Conservation (phyloP, 2,888 invertebrate genomes). For the Tetranychus truncatus region DNA sequence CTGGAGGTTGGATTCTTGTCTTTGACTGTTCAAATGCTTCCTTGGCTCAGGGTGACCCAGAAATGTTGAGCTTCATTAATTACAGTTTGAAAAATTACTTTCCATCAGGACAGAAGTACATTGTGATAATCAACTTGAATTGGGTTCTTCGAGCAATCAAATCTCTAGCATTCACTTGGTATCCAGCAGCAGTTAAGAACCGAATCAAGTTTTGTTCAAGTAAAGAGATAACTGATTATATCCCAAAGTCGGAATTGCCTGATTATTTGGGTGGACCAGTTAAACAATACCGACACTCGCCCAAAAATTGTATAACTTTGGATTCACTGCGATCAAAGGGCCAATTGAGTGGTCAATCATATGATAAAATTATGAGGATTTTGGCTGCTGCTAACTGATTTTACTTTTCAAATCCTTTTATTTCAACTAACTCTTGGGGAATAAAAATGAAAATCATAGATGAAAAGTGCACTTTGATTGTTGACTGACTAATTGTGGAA, state of each 20-base stretch:
- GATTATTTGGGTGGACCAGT: slow-evolving; percentile 4
- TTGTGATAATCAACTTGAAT: background rate
- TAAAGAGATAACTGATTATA: background rate
- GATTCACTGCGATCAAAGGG: background rate
- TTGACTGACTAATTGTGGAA: no score
- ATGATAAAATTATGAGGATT: background rate
- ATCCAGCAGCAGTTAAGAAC: background rate
- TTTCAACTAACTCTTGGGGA: no score
- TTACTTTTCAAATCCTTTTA: no score
- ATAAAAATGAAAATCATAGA: no score
- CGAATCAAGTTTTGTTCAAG: background rate
- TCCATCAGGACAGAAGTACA: slow-evolving; percentile 3
- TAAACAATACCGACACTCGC: background rate
- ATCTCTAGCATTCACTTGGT: background rate
- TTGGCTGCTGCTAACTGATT: background rate
- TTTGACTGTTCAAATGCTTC: slow-evolving; percentile 3
- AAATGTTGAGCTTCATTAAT: slow-evolving; percentile 3
- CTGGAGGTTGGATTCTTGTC: background rate
- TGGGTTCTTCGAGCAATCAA: background rate
- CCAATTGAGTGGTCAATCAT: background rate
- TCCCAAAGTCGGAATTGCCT: background rate
- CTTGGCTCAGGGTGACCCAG: background rate
- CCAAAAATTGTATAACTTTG: slow-evolving; percentile 2
- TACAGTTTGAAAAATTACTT: background rate
- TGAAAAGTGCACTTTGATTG: no score